Evolutionary conservation across 2,797 vertebrate species (phyloP).

Genomic region (Anguilla marmorata): DNA sequence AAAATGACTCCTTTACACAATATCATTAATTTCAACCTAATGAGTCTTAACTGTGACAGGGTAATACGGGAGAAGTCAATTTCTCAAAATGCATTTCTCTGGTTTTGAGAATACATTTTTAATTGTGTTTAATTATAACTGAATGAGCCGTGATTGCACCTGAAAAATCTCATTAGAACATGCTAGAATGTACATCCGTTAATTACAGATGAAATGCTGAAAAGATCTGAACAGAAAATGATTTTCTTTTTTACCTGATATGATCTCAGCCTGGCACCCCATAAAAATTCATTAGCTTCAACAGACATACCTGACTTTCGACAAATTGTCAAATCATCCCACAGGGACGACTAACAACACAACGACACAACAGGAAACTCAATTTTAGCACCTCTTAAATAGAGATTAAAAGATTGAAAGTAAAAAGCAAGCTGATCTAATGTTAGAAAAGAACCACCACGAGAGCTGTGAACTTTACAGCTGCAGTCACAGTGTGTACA

Average conservation of each 20-base stretch:
- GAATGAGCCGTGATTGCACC: slow-evolving; percentile 5
- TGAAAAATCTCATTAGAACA: slow-evolving; percentile 17
- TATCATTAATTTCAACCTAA: neutral
- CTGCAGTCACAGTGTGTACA: neutral
- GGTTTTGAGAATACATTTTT: slow-evolving; percentile 7
- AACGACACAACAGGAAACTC: neutral
- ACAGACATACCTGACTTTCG: neutral
- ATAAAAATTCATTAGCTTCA: neutral
- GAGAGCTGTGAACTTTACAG: neutral
- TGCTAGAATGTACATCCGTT: slow-evolving; percentile 8
- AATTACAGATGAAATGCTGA: slow-evolving; percentile 1
- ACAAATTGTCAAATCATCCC: neutral
- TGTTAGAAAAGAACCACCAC: neutral
- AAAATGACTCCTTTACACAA: neutral
- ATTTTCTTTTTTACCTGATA: neutral
- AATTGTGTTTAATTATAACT: slow-evolving; percentile 21
- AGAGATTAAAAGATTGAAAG: neutral
- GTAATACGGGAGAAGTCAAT: neutral
- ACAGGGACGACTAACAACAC: neutral
- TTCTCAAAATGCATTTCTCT: neutral
- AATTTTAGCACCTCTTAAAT: neutral
- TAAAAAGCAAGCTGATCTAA: neutral
- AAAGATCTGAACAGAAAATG: neutral
- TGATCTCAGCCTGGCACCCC: neutral
- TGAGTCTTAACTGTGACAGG: slow-evolving; percentile 4